Conservation (phyloP, 2,888 invertebrate genomes). For the Kuschelorhynchus macadamiae region DNA sequence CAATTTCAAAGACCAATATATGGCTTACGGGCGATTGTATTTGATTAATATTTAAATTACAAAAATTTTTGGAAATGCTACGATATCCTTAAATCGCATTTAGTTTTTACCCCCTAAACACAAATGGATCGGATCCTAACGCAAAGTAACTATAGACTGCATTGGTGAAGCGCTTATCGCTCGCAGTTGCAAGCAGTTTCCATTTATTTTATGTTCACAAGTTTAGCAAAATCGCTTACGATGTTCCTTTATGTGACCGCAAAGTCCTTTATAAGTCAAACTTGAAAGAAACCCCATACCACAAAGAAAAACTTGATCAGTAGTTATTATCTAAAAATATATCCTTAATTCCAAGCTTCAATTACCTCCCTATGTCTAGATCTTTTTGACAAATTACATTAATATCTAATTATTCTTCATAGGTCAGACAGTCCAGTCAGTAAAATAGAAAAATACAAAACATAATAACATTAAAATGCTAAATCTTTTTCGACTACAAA, state of each 20-base stretch:
- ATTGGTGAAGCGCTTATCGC: slow-evolving; percentile 29
- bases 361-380: too few relatives aligned
- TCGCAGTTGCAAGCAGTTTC: slow-evolving; percentile 25
- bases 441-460: too few relatives aligned
- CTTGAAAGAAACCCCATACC: slow-evolving; percentile 13
- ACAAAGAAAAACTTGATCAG: not conserved
- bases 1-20: too few relatives aligned
- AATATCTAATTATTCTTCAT: too few relatives aligned
- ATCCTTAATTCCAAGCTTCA: not conserved
- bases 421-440: too few relatives aligned
- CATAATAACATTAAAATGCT: too few relatives aligned
- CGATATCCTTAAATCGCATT: too few relatives aligned
- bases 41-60: too few relatives aligned
- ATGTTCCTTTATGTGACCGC: slow-evolving; percentile 6
- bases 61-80: too few relatives aligned
- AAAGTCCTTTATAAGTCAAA: slow-evolving; percentile 11
- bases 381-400: too few relatives aligned
- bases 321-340: not conserved
- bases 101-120: slow-evolving; percentile 18
- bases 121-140: slow-evolving; percentile 29
- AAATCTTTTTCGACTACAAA: too few relatives aligned
- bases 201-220: slow-evolving; percentile 32
- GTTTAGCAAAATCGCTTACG: slow-evolving; percentile 18
- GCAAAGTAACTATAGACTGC: slow-evolving; percentile 7
- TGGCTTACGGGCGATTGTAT: too few relatives aligned